These are phyloP conservation scores for Tuberolachnus salignus DNA, from an alignment of 2,888 invertebrate species.

Conservation along the genomic window DNA sequence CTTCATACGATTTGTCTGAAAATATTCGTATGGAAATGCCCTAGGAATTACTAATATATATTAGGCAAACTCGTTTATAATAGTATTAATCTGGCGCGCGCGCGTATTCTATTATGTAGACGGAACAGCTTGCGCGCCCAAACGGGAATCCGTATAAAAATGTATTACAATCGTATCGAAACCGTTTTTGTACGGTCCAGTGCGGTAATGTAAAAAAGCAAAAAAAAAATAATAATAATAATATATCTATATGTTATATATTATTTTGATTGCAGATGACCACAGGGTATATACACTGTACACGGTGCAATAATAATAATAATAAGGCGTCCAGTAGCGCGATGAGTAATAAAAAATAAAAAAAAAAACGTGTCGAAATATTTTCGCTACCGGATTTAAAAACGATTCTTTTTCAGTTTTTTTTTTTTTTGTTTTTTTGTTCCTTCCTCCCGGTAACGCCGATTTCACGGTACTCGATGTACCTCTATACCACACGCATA, in stretches of 20 bases:
- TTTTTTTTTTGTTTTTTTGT: too few species aligned
- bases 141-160: too few species aligned
- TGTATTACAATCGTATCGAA: too few species aligned
- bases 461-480: conserved; percentile 54
- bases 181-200: too few species aligned
- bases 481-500: conserved; percentile 6
- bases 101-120: too few species aligned
- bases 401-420: not conserved
- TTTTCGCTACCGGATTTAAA: conserved; percentile 50
- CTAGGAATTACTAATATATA: too few species aligned
- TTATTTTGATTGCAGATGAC: conserved; percentile 47
- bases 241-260: not conserved
- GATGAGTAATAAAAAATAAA: not conserved
- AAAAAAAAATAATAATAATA: conserved; percentile 6
- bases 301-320: too few species aligned
- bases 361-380: conserved; percentile 47
- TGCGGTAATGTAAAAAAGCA: not conserved
- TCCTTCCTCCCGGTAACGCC: not conserved
- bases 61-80: too few species aligned
- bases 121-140: not conserved
- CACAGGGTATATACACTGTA: not conserved
- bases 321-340: conserved; percentile 30
- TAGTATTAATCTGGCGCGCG: too few species aligned
- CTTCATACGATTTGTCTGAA: too few species aligned
- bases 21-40: too few species aligned